Percentiles rank a stretch among this genome's conserved stretches.
Conservation (phyloP, 2,797 vertebrate genomes). For the Phoebastria nigripes region DNA sequence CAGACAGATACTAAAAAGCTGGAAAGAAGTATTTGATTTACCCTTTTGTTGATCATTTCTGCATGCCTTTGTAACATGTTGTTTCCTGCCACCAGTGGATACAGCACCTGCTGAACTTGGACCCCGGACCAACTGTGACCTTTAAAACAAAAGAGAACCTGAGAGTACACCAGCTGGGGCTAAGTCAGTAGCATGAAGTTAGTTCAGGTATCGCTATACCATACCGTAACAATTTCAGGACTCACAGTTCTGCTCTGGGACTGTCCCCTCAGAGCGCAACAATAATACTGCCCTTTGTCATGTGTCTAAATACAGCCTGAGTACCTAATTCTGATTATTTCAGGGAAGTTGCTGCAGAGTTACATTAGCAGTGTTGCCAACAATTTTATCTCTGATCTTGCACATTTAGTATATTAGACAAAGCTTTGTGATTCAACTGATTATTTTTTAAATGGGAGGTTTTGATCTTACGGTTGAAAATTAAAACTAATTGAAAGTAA, state of each 20-base stretch:
- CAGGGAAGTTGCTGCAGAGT: not conserved
- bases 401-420: slow-evolving; percentile 26
- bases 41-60: not conserved
- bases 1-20: not conserved
- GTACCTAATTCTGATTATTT: not conserved
- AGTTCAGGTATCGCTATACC: not conserved
- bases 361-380: not conserved
- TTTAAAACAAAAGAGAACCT: not conserved
- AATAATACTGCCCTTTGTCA: not conserved
- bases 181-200: not conserved
- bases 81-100: not conserved
- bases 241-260: slow-evolving; percentile 13
- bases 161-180: not conserved
- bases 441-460: slow-evolving; percentile 46
- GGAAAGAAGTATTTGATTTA: not conserved
- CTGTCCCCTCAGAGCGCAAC: not conserved
- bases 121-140: not conserved
- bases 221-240: fast-evolving
- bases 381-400: slow-evolving; percentile 51
- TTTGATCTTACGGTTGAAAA: slow-evolving; percentile 42
- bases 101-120: not conserved
- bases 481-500: slow-evolving; percentile 38
- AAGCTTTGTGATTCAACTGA: slow-evolving; percentile 26
- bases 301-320: not conserved
- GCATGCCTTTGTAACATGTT: not conserved